These are phyloP conservation scores for Andricus grossulariae DNA, from an alignment of 1,140 invertebrate species.

Conservation along the genomic window DNA sequence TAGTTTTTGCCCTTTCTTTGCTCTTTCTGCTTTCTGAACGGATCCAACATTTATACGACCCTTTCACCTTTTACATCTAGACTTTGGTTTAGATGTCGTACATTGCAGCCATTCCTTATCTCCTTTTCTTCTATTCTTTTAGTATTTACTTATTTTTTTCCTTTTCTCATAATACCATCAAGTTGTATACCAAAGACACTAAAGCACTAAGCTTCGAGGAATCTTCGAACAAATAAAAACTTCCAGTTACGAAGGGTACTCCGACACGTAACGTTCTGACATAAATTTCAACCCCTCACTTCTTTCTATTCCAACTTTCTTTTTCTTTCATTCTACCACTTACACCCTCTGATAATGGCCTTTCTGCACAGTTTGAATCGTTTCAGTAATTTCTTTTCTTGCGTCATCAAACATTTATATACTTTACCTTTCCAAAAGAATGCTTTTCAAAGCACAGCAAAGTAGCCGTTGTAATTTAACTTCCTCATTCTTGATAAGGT, in stretches of 20 bases:
- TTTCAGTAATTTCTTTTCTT: constrained; percentile 15
- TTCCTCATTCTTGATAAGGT: not conserved
- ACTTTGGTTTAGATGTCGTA: not conserved
- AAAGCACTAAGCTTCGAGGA: constrained; percentile 50
- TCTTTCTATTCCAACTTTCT: constrained; percentile 46
- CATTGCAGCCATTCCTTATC: not conserved
- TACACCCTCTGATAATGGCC: not conserved
- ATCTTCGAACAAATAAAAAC: constrained; percentile 60
- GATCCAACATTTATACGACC: too few relatives aligned
- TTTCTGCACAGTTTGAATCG: constrained; percentile 22
- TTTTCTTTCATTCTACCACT: not conserved
- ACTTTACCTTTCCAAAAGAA: constrained; percentile 12
- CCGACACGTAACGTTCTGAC: constrained; percentile 55
- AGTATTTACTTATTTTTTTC: not conserved
- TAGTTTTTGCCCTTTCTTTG: too few relatives aligned
- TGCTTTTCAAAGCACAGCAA: not conserved
- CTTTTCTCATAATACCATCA: constrained; percentile 46
- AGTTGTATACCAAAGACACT: constrained; percentile 49
- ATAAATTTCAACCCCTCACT: constrained; percentile 59
- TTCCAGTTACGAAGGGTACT: constrained; percentile 54
- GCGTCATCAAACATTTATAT: constrained; percentile 26
- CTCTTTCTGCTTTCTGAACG: not conserved
- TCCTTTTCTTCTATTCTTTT: not conserved
- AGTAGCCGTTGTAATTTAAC: not conserved
- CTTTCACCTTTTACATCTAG: too few relatives aligned